Evolutionary conservation across 2,797 vertebrate genomes (phyloP), one percentile per base, ranked within the genome.

Genomic region (Aphelocoma californica): DNA sequence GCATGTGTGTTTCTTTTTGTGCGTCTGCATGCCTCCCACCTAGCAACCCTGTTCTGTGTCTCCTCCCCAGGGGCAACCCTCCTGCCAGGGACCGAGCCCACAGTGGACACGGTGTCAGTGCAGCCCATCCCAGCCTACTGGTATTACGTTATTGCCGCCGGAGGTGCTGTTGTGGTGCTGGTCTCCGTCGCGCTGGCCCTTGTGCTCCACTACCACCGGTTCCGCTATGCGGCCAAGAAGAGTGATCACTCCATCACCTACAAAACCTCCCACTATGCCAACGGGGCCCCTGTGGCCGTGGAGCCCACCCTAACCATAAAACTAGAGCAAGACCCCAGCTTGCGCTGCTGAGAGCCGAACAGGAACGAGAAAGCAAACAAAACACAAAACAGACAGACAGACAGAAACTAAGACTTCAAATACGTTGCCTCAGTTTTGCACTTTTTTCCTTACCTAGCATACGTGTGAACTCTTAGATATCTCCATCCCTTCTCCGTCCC

Each of bases 71-170:
- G 99, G 98, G 99, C 98, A 98, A 99, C 99, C 98, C 98, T 99
- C 97, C 99, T 98, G 98, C 99, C 98, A 98, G 98, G 98, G 98
- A 98, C 98, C 98, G 98, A 99, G 98, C 99, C 99, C 98, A 99
- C 99, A 98, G 99, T 99, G 99, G 98, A 99, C 98, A 98, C 98
- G 97, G 99, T 99, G 98, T 98, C 98, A 97, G 98, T 98, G 98
- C 99, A 99, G 98, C 98, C 98, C 94, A 98, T 99, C 97, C 99
- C 99, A 96, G 98, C 98, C 98, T 99, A 98, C 98, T 99, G 99
- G 99, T 99, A 99, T 99, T 99, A 99, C 98, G 98, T 99, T 98
- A 98, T 99, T 98, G 99, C 98, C 92, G 99, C 99, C 97, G 99
- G 98, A 93, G 99, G 98, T 86, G 99, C 98, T 96, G 97, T 99